Percentiles rank a stretch among this genome's conserved stretches.
phyloP scores from a whole-genome alignment of 2,888 invertebrate genomes.

The Cybosia mesomella region DNA sequence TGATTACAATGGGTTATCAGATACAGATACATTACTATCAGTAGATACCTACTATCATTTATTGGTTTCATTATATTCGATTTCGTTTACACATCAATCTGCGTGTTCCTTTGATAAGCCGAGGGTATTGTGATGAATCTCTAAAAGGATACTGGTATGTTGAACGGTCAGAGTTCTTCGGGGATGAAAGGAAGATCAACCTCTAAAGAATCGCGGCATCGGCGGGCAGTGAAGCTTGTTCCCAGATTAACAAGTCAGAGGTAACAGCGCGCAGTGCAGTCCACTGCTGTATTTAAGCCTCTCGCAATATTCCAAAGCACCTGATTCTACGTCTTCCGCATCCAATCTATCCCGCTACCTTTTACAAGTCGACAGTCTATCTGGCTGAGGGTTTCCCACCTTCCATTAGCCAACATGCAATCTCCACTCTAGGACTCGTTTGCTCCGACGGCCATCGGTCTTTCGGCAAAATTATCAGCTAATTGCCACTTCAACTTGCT shows the following conservation, averaged over 20 bases:
- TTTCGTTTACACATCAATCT: conserved; percentile 2
- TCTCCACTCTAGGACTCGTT: too few species aligned
- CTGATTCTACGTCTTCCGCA: background rate
- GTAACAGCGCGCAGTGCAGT: background rate
- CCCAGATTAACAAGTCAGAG: background rate
- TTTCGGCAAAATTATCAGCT: background rate
- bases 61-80: background rate
- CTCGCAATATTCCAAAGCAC: background rate
- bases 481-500: background rate
- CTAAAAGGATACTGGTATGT: background rate
- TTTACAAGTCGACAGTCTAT: too few species aligned
- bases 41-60: background rate
- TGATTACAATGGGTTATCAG: conserved; percentile 9
- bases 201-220: too few species aligned
- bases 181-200: too few species aligned
- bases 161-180: background rate
- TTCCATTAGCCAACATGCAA: too few species aligned
- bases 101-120: background rate
- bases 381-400: too few species aligned
- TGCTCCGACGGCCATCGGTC: too few species aligned
- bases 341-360: background rate
- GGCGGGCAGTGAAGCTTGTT: background rate
- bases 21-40: background rate
- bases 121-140: background rate
- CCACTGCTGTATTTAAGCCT: background rate